These are phyloP conservation scores for Limnothrissa miodon DNA, from an alignment of 2,113 vertebrate genomes.

Conservation along the genomic window DNA sequence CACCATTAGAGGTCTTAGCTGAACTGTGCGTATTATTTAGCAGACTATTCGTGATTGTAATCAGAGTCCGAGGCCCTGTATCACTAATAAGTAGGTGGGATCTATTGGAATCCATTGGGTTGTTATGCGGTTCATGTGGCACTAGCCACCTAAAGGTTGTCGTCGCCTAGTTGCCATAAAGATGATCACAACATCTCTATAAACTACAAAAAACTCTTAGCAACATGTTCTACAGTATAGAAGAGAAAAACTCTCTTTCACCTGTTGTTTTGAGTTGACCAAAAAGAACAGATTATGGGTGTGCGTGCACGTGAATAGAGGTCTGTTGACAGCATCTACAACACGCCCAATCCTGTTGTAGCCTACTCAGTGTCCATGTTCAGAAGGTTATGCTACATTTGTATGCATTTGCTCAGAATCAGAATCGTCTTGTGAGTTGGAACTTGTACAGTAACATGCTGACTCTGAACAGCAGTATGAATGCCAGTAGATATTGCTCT, in stretches of 20 bases:
- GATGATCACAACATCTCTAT: background rate
- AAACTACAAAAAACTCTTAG: background rate
- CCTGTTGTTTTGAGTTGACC: background rate
- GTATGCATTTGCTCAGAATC: background rate
- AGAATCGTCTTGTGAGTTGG: constrained; percentile 5
- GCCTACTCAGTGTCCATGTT: background rate
- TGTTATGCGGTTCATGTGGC: background rate
- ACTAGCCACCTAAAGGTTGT: background rate
- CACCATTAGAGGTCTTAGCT: background rate
- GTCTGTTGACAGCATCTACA: too few relatives aligned
- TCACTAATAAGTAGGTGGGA: constrained; percentile 13
- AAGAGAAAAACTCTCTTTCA: background rate
- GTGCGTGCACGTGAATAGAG: background rate
- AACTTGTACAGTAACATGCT: background rate
- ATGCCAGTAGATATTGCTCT: background rate
- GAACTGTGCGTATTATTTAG: background rate
- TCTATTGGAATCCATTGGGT: constrained; percentile 14
- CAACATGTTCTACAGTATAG: background rate
- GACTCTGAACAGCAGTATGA: background rate
- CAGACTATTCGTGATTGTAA: constrained; percentile 1
- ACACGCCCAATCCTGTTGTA: too few relatives aligned
- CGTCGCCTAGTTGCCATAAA: background rate
- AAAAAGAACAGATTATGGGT: too few relatives aligned
- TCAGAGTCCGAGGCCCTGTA: constrained; percentile 4
- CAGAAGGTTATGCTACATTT: background rate